Percentiles rank a stretch among this genome's conserved stretches.
Conservation (phyloP, 2,797 vertebrate species). For the Typhlichthys eigenmanni region DNA sequence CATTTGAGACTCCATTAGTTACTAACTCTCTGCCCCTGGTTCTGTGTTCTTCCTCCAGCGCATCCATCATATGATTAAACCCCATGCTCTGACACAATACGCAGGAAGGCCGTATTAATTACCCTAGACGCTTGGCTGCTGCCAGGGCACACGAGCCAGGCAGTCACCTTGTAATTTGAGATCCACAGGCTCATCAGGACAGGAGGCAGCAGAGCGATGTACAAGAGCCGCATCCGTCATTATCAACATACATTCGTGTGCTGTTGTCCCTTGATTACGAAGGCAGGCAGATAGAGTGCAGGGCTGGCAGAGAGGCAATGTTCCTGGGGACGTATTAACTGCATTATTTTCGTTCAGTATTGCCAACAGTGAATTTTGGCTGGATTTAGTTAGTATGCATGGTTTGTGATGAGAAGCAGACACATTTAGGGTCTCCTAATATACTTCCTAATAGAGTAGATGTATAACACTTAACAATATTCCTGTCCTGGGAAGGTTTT, state of each 20-base stretch:
- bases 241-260: slow-evolving; percentile 50
- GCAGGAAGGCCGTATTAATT: slow-evolving; percentile 67
- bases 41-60: slow-evolving; percentile 14
- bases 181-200: slow-evolving; percentile 47
- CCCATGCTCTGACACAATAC: slow-evolving; percentile 54
- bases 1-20: slow-evolving; percentile 40
- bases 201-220: slow-evolving; percentile 48
- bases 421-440: slow-evolving; percentile 39
- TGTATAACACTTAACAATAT: slow-evolving; percentile 19
- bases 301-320: slow-evolving; percentile 54
- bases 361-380: slow-evolving; percentile 31
- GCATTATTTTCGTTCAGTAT: slow-evolving; percentile 54
- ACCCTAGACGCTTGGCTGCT: slow-evolving; percentile 49
- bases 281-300: slow-evolving; percentile 53
- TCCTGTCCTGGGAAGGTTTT: slow-evolving; percentile 26
- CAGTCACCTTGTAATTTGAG: slow-evolving; percentile 72
- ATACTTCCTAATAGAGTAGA: slow-evolving; percentile 44
- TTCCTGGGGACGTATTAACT: slow-evolving; percentile 46
- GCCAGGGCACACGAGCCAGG: slow-evolving; percentile 46
- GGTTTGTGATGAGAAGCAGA: slow-evolving; percentile 41
- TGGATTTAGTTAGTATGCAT: slow-evolving; percentile 32
- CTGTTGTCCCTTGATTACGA: slow-evolving; percentile 61
- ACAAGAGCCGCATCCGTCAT: slow-evolving; percentile 41
- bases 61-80: slow-evolving; percentile 73
- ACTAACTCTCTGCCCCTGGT: slow-evolving; percentile 20